Conservation (phyloP, 2,888 invertebrate species). For the Epinotia demarniana region DNA sequence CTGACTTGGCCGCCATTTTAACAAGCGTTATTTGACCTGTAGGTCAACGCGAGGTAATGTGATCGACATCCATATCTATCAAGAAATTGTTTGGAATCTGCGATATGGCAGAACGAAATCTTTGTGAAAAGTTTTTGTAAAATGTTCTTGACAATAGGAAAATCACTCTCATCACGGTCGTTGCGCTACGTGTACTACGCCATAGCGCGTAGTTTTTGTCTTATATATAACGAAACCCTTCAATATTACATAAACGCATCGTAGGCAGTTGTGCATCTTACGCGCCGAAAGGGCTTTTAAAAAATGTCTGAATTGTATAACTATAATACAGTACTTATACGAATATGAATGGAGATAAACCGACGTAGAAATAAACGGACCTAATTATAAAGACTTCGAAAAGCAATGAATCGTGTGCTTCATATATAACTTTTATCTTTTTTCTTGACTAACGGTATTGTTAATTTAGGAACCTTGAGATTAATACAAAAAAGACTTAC, state of each 20-base stretch:
- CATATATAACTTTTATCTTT: neutral
- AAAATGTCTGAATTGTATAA: neutral
- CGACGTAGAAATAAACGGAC: neutral
- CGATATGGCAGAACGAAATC: neutral
- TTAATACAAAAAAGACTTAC: neutral
- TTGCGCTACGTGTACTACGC: neutral
- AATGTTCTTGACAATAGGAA: no score
- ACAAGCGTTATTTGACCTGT: slow-evolving; percentile 23
- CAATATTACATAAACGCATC: neutral
- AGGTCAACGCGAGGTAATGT: slow-evolving; percentile 21
- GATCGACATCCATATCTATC: slow-evolving; percentile 8
- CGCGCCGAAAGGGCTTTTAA: neutral
- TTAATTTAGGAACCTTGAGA: neutral
- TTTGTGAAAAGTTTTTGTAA: no score
- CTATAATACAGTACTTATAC: neutral
- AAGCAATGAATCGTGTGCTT: neutral
- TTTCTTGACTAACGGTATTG: neutral
- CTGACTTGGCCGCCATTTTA: slow-evolving; percentile 25
- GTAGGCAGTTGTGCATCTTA: no score
- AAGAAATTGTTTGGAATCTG: slow-evolving; percentile 3
- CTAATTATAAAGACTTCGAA: neutral
- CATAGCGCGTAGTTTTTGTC: neutral
- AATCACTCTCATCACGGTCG: no score
- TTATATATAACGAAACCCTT: neutral
- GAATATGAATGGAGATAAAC: neutral